These are phyloP conservation scores for Ptychoptera albimana DNA, from an alignment of 2,888 invertebrate genomes.

Conservation along the genomic window DNA sequence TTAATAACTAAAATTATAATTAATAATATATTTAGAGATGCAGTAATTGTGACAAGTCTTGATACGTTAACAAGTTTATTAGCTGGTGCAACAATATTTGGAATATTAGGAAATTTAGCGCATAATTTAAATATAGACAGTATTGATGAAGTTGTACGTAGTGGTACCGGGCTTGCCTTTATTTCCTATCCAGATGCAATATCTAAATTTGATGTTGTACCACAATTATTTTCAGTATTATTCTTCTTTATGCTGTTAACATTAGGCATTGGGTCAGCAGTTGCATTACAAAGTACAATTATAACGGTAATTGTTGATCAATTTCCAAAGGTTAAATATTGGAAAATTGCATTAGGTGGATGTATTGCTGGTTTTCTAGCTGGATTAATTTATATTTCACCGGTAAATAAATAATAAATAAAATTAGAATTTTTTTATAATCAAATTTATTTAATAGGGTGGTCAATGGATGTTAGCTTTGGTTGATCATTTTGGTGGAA, in stretches of 20 bases:
- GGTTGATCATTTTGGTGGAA: constrained; percentile 45
- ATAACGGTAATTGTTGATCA: constrained; percentile 53
- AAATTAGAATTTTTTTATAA: neutral
- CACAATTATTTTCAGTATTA: constrained; percentile 63
- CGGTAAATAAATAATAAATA: constrained; percentile 37
- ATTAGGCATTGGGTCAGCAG: constrained; percentile 59
- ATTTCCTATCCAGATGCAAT: constrained; percentile 74
- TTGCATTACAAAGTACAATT: constrained; percentile 50
- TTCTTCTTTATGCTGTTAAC: constrained; percentile 73
- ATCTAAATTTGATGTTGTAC: constrained; percentile 51
- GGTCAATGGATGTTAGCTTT: constrained; percentile 42
- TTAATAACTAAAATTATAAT: no score
- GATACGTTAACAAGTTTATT: constrained; percentile 68
- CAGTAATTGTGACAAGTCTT: constrained; percentile 62
- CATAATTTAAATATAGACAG: constrained; percentile 39
- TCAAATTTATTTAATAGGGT: constrained; percentile 28
- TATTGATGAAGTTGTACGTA: constrained; percentile 47
- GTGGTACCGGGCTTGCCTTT: constrained; percentile 65
- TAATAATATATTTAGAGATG: constrained; percentile 38
- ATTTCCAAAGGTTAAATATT: constrained; percentile 41
- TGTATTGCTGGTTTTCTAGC: constrained; percentile 41
- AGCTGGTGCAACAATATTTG: constrained; percentile 68
- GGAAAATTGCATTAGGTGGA: constrained; percentile 41
- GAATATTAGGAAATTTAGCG: constrained; percentile 65
- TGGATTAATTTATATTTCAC: constrained; percentile 58